Evolutionary conservation across 2,888 invertebrate species (phyloP), one percentile per base, ranked within the genome.

Genomic region (Sipha maydis): DNA sequence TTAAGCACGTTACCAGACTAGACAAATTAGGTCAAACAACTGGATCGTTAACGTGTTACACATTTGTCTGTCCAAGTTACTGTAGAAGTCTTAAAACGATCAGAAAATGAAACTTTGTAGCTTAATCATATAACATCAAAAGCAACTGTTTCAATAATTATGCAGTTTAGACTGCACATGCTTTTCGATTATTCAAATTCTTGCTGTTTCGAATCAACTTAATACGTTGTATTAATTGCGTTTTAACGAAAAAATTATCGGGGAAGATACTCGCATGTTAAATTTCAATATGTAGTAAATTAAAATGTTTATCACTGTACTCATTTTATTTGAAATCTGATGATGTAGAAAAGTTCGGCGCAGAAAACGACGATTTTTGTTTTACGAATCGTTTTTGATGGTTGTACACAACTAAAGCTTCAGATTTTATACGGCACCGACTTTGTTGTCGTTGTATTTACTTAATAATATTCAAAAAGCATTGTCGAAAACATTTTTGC

Each of bases 81-180:
- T 67, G 34, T 19, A n/a, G n/a, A 61, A 80, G 61, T 80, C 38
- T 69, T n/a, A 41, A 3, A 80, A 17, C 38, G 38, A 80, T 67
- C 69, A 28, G 28, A 48, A 69, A 41, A 41, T 3, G 0, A 82
- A 82, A 82, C 41, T 69, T 82, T 69, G 28, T 2, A 69, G 82
- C 48, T 69, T 48, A 82, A 82, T 82, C 69, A 41, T 41, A 25
- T 61, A 9, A 82, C 38, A 48, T 82, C 82, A 82, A 69, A 82
- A 82, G 41, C 82, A 82, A 82, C 11, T 8, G 79, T 79, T 61
- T 61, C n/a, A 79, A 69, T 69, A 48, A 48, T 61, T 21, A 61
- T 14, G 8, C 2, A 8, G n/a, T 69, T 69, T 69, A 28, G 9
- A 69, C 69, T 11, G 25, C 4, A 21, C 56, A 8, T 9, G 21